Base-by-base conservation (phyloP, 2,113 vertebrate genomes). In the Chaetops frenatus region DNA sequence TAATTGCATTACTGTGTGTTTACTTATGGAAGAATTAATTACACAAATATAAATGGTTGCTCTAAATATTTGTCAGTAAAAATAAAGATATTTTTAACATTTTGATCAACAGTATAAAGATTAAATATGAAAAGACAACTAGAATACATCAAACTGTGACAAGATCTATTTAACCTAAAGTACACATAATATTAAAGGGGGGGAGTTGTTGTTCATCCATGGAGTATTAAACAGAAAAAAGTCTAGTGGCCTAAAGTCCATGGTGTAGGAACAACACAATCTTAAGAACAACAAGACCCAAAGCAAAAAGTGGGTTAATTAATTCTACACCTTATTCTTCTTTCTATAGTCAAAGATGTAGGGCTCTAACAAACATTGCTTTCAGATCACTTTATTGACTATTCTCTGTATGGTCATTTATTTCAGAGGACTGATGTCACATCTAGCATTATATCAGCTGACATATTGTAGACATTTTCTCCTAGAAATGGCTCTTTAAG, bases 371-470 rank as follows among this genome's bases (percentile, higher is more conserved):
- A 80, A 97, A 96, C 88, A 97, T 95, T 98, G 98, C 98, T 98
- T 98, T 98, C 97, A 98, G 98, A 99, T 98, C 98, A 98, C 97
- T 98, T 97, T 98, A 99, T 98, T 98, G 98, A 98, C 98, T 98
- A 97, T 96, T 98, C 98, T 98, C 97, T 97, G 96, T 96, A 96
- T 53, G 94, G 98, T 97, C 98, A 96, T 99, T 98, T 97, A 97
- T 99, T 98, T 98, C 94, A 96, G 96, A 94, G 96, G 97, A 98
- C 97, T 92, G 95, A 97, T 98, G 98, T 98, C 98, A 98, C 94
- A 95, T 96, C 98, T 97, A 96, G 95, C 97, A 97, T 97, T 96
- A 93, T 98, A 97, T 97, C 92, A 97, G 96, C 97, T 98, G 98
- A 98, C 98, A 98, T 98, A 98, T 96, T 97, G 94, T 98, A 95